Base-by-base conservation (phyloP, 2,888 invertebrate species). In the Callosobruchus maculatus region DNA sequence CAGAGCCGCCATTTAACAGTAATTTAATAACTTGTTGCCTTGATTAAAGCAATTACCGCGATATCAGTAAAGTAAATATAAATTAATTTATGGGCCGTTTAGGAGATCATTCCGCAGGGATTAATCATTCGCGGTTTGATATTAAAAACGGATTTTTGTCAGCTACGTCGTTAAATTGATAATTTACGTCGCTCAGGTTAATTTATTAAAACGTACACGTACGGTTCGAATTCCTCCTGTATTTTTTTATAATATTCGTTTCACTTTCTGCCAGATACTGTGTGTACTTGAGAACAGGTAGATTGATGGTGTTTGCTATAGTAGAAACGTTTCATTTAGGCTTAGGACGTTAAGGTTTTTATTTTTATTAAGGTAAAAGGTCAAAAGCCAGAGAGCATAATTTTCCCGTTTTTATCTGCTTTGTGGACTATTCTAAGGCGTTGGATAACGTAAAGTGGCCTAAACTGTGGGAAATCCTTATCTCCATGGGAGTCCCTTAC, bases 41-140 rank as follows among this genome's bases (percentile, higher is more conserved):
- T 79, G 79, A 80, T 81, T 81, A 80, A 79, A 78, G 80, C 80
- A 77, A 81, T 81, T 81, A 79, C 76, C 75, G 70, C 76, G 76
- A 76, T 78, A 79, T 79, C 79, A 79, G 76, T 79, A 80, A 75
- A 79, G 76, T 77, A 81, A 80, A 79, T 78, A 78, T 75, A 77
- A 78, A 79, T 79, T 80, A 79, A 79, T 78, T 77, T 80, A 81
- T 78, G 75, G 75, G 1, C 68, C 76, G 68, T 76, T 77, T 73
- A 73, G 49, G 49, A 75, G 74, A 74, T 77, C 73, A 72, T 75
- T 75, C 72, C 75, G 71, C 26, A 74, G 66, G 74, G 75, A 78
- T 78, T 76, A 76, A 78, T 78, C 75, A 74, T 75, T 73, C 49
- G 49, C 49, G 49, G 49, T 49, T 49, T 49, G 49, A 49, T 49